Conservation (phyloP, 1,140 invertebrate genomes). For the Drosophila paulistorum region DNA sequence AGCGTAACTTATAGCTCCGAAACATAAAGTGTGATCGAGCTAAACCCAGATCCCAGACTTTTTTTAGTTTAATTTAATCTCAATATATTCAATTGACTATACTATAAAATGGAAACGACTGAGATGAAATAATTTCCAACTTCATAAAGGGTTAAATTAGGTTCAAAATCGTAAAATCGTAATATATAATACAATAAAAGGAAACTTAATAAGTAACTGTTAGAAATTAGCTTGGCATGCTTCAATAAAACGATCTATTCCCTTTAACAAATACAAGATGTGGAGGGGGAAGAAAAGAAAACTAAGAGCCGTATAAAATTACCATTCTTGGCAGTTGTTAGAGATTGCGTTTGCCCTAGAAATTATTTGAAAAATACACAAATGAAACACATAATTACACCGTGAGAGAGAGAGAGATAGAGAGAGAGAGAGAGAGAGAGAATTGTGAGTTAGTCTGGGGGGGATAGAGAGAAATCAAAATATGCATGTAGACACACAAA, state of each 20-base stretch:
- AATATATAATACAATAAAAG: no score
- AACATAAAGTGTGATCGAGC: no score
- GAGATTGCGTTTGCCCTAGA: slow-evolving; percentile 50
- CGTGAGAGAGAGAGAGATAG: slow-evolving; percentile 45
- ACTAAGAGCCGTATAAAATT: slow-evolving; percentile 36
- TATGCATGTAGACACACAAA: slow-evolving; percentile 26
- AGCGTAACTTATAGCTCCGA: no score
- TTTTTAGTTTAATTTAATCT: no score
- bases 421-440: slow-evolving; percentile 44
- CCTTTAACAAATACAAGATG: background rate
- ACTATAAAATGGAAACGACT: no score
- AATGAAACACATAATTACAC: slow-evolving; percentile 40
- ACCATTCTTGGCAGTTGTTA: slow-evolving; percentile 65
- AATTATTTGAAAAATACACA: slow-evolving; percentile 49
- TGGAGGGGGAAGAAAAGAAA: slow-evolving; percentile 5
- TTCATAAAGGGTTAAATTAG: no score
- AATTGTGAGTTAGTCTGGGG: background rate
- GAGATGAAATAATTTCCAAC: no score
- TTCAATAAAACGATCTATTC: background rate
- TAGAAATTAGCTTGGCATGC: background rate
- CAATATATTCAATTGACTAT: no score
- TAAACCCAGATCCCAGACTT: no score
- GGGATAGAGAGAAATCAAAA: slow-evolving; percentile 40
- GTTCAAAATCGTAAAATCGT: no score
- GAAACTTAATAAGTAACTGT: no score